These are phyloP conservation scores for Neostethus bicornis DNA, from an alignment of 2,797 vertebrate genomes.

Conservation along the genomic window DNA sequence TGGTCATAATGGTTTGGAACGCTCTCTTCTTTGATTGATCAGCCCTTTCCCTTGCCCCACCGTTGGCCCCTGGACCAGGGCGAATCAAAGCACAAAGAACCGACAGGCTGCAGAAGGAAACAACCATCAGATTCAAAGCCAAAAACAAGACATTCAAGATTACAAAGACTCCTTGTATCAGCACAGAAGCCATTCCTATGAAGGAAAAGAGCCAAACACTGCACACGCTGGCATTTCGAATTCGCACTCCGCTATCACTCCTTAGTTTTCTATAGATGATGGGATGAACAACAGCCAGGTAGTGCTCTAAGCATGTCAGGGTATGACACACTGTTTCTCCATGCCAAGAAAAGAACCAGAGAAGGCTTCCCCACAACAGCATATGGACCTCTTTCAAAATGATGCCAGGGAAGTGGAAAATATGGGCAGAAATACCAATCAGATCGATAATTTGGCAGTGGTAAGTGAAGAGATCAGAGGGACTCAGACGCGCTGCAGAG, in stretches of 20 bases:
- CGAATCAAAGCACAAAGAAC: slow-evolving; percentile 29
- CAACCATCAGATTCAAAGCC: fast-evolving
- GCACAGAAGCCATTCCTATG: fast-evolving
- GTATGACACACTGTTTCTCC: slow-evolving; percentile 3
- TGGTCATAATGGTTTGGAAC: slow-evolving; percentile 18
- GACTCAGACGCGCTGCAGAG: background rate
- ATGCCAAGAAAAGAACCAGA: background rate
- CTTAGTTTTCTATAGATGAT: background rate
- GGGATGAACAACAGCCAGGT: background rate
- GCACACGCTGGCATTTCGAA: background rate
- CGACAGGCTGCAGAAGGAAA: slow-evolving; percentile 35
- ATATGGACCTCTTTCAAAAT: too few relatives aligned
- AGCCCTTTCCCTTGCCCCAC: background rate
- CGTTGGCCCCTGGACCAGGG: slow-evolving; percentile 33
- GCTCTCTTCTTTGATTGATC: slow-evolving; percentile 25
- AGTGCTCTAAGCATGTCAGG: background rate
- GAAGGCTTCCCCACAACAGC: too few relatives aligned
- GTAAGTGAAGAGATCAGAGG: slow-evolving; percentile 5
- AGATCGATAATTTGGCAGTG: background rate
- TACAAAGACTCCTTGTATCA: fast-evolving
- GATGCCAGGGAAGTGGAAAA: background rate
- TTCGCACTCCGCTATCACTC: background rate
- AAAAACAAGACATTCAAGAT: fast-evolving
- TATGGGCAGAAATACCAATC: background rate
- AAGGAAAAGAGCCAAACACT: background rate